Conservation (phyloP, 2,797 vertebrate genomes). For the Siniperca obscura region DNA sequence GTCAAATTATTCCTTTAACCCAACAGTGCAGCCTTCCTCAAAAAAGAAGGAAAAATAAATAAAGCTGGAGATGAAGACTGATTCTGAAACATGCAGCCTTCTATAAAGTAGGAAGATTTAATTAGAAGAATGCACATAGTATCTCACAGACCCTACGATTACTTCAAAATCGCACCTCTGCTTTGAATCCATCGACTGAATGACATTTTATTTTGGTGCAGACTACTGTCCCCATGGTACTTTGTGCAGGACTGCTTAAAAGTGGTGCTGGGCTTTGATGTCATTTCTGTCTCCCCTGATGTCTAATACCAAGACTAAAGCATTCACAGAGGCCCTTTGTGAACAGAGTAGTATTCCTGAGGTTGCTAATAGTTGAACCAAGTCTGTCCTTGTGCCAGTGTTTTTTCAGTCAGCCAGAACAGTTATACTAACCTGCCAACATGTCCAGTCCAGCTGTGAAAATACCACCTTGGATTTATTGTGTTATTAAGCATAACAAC, state of each 20-base stretch:
- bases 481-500: slow-evolving; percentile 58
- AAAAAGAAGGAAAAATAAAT: neutral
- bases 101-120: neutral
- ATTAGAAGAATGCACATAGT: neutral
- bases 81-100: neutral
- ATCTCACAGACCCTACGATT: neutral
- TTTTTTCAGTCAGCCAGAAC: slow-evolving; percentile 51
- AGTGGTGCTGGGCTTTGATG: slow-evolving; percentile 42
- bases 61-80: neutral
- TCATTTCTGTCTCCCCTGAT: slow-evolving; percentile 24
- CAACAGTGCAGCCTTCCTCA: neutral
- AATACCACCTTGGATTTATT: slow-evolving; percentile 69
- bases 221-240: slow-evolving; percentile 2
- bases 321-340: slow-evolving; percentile 59
- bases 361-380: slow-evolving; percentile 42
- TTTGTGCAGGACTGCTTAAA: slow-evolving; percentile 9
- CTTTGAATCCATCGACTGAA: slow-evolving; percentile 9
- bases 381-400: slow-evolving; percentile 40
- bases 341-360: slow-evolving; percentile 43
- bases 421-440: slow-evolving; percentile 52
- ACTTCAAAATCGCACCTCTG: neutral
- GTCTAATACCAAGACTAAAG: slow-evolving; percentile 40
- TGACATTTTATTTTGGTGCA: slow-evolving; percentile 1
- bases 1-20: neutral
- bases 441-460: slow-evolving; percentile 70